phyloP scores from a whole-genome alignment of 2,113 vertebrate species.

The Ptilonorhynchus violaceus region DNA sequence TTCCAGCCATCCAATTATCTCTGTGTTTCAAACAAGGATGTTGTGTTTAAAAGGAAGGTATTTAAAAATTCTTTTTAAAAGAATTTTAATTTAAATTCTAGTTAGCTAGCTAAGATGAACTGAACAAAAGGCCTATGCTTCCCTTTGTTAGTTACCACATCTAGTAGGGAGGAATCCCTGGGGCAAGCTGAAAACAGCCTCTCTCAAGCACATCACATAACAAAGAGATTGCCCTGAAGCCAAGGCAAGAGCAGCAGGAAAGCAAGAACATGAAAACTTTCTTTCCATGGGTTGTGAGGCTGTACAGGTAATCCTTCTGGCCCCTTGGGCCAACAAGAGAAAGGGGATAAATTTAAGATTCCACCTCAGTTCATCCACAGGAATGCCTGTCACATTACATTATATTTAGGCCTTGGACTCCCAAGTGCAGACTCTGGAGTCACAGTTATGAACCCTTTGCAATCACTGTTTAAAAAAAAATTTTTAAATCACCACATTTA shows the following conservation, averaged over 20 bases:
- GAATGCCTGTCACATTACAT: background rate
- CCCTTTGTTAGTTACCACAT: background rate
- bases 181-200: background rate
- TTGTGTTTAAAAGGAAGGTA: background rate
- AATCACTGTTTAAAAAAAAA: background rate
- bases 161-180: background rate
- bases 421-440: background rate
- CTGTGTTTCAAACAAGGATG: background rate
- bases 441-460: background rate
- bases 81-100: background rate
- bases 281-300: background rate
- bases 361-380: background rate
- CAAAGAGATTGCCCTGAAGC: constrained; percentile 9
- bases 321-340: background rate
- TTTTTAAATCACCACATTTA: background rate
- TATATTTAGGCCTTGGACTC: background rate
- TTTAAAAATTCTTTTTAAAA: background rate
- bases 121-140: background rate
- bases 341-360: background rate
- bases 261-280: background rate
- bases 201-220: background rate
- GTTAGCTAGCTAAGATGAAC: background rate
- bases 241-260: background rate
- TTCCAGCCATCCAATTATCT: background rate
- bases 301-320: background rate